Conservation (phyloP, 2,888 invertebrate genomes). For the Trilocha varians region DNA sequence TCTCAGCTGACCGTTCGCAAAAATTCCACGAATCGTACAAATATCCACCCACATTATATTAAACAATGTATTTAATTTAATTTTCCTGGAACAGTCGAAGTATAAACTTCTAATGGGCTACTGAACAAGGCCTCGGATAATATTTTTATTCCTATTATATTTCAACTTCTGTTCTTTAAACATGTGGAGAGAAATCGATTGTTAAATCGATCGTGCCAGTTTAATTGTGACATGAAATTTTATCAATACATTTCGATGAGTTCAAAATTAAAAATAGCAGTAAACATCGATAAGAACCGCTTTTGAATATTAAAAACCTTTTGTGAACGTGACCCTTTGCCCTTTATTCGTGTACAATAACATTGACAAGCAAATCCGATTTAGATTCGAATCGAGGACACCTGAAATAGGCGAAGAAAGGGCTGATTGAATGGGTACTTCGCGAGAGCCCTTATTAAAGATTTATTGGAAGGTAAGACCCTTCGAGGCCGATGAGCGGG, state of each 20-base stretch:
- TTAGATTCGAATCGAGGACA: slow-evolving; percentile 62
- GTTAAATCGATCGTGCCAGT: slow-evolving; percentile 3
- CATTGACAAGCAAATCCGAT: slow-evolving; percentile 59
- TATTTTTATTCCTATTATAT: neutral
- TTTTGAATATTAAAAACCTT: slow-evolving; percentile 41
- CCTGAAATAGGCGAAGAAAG: slow-evolving; percentile 54
- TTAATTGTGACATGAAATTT: slow-evolving; percentile 46
- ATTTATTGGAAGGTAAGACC: slow-evolving; percentile 62
- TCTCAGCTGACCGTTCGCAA: slow-evolving; percentile 4
- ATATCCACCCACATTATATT: slow-evolving; percentile 1
- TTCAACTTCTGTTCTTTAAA: neutral
- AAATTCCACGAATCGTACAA: slow-evolving; percentile 5
- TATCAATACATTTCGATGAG: slow-evolving; percentile 43
- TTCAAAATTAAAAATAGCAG: slow-evolving; percentile 44
- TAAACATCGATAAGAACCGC: slow-evolving; percentile 47
- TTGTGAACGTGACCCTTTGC: slow-evolving; percentile 47
- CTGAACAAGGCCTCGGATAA: neutral
- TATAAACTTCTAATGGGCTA: neutral
- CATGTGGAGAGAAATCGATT: neutral
- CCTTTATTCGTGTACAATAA: slow-evolving; percentile 44
- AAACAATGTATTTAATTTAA: neutral
- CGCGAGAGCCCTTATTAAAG: slow-evolving; percentile 55
- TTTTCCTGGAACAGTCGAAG: neutral
- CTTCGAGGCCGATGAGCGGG: slow-evolving; percentile 30
- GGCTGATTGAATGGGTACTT: slow-evolving; percentile 52